Evolutionary conservation across 2,888 invertebrate species (phyloP).

Genomic region (Marronus borbonicus): DNA sequence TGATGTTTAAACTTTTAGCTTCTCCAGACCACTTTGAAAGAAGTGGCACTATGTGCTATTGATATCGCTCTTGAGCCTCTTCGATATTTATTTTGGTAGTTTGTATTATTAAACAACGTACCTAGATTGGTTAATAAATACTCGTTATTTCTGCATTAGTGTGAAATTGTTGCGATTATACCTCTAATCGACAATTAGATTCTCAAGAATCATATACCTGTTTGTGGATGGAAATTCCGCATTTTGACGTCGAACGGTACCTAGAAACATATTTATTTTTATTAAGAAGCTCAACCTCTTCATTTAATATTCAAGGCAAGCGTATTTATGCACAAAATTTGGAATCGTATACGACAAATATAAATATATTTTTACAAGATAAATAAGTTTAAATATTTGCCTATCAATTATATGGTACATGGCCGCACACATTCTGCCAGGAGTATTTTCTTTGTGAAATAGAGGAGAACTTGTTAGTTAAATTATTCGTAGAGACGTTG

Average conservation of each 20-base stretch:
- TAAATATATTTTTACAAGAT: constrained; percentile 30
- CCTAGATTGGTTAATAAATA: no score
- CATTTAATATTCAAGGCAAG: background rate
- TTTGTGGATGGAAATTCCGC: background rate
- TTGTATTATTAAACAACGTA: no score
- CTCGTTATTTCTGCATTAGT: no score
- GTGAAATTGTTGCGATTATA: no score
- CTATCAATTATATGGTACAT: constrained; percentile 18
- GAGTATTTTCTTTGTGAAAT: constrained; percentile 28
- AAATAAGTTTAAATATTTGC: constrained; percentile 35
- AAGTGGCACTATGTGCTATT: no score
- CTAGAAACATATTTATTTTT: background rate
- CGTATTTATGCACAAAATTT: background rate
- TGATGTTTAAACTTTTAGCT: no score
- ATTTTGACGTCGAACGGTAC: background rate
- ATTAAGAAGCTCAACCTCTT: background rate
- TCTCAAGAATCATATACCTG: background rate
- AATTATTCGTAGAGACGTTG: constrained; percentile 10
- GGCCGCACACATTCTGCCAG: background rate
- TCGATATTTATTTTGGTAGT: no score
- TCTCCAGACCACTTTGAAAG: no score
- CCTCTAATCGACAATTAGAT: no score
- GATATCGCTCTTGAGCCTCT: no score
- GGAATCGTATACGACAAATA: constrained; percentile 3
- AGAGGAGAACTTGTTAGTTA: constrained; percentile 23